Percentiles rank a stretch among this genome's conserved stretches.
Evolutionary conservation across 2,113 vertebrate species (phyloP).

Genomic region (Sialia sialis): DNA sequence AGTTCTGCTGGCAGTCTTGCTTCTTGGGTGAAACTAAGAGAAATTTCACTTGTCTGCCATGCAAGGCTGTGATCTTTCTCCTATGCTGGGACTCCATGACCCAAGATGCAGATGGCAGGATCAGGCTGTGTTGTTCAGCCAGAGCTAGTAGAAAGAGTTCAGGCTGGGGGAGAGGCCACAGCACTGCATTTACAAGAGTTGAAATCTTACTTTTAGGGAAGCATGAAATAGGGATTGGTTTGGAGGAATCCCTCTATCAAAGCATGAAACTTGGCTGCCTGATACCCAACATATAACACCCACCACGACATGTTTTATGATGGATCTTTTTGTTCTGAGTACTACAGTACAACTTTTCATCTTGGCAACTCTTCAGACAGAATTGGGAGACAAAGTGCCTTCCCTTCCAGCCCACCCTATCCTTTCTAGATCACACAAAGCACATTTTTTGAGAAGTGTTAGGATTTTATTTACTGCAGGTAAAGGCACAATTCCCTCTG

Average conservation of each 20-base stretch:
- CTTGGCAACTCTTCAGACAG: neutral
- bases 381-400: neutral
- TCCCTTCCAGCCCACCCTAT: constrained; percentile 6
- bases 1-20: neutral
- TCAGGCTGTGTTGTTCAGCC: neutral
- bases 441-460: neutral
- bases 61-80: neutral
- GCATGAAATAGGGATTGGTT: neutral
- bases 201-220: neutral
- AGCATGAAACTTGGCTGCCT: neutral
- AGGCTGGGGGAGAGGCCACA: neutral
- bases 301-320: neutral
- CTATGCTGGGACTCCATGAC: neutral
- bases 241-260: neutral
- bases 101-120: neutral
- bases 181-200: neutral
- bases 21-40: neutral
- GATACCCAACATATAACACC: neutral
- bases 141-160: neutral
- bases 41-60: neutral
- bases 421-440: constrained; percentile 27
- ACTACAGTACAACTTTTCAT: neutral
- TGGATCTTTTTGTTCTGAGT: neutral
- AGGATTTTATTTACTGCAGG: constrained; percentile 26
- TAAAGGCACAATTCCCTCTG: neutral